Evolutionary conservation across 2,797 vertebrate genomes (phyloP).

Genomic region (Darevskia mixta): DNA sequence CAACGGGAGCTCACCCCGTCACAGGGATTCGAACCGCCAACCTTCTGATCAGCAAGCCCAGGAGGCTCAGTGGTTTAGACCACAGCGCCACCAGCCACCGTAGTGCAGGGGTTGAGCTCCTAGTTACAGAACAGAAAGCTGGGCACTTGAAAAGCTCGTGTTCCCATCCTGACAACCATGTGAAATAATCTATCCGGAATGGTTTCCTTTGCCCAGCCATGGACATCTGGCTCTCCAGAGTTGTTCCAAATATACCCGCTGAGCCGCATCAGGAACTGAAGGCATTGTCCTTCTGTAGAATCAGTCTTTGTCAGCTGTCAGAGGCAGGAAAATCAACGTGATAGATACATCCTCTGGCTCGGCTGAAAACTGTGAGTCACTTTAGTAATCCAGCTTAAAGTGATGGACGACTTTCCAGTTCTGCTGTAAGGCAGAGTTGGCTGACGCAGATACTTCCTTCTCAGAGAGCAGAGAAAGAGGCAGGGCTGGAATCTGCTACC

Average conservation of each 20-base stretch:
- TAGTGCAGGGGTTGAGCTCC: not conserved
- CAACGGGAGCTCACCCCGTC: too few species aligned
- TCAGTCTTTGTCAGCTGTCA: constrained; percentile 46
- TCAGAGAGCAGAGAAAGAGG: not conserved
- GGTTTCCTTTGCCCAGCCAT: not conserved
- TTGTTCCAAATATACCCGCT: not conserved
- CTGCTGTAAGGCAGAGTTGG: constrained; percentile 20
- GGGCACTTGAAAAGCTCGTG: not conserved
- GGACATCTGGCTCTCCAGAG: not conserved
- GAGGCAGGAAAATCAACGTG: constrained; percentile 50
- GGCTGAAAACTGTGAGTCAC: not conserved
- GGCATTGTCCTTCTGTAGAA: constrained; percentile 40
- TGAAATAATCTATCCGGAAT: not conserved
- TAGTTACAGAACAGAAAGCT: not conserved
- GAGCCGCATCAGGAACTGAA: not conserved
- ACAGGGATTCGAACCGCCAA: too few species aligned
- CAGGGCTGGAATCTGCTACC: not conserved
- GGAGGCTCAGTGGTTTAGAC: too few species aligned
- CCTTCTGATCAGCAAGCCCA: too few species aligned
- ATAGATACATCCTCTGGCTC: not conserved
- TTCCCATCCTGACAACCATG: not conserved
- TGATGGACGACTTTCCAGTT: constrained; percentile 23
- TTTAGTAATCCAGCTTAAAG: not conserved
- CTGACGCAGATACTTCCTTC: not conserved
- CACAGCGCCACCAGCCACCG: too few species aligned